phyloP scores from a whole-genome alignment of 2,113 vertebrate genomes.

The Scolopax mira region DNA sequence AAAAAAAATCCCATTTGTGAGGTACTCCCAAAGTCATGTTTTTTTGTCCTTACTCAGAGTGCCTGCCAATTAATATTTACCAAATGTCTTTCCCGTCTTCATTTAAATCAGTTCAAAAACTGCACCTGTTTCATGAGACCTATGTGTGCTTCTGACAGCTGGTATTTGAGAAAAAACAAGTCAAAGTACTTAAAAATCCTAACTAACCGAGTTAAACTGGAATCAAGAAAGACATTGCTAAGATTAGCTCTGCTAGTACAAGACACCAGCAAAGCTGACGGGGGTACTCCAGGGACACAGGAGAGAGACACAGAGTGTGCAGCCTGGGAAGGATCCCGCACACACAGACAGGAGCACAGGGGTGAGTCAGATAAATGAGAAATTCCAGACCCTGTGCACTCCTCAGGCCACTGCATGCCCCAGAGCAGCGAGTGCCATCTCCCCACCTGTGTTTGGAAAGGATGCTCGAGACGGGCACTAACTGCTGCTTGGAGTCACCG shows the following conservation, averaged over 20 bases:
- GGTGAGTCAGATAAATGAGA: neutral
- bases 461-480: neutral
- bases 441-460: neutral
- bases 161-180: constrained; percentile 10
- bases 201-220: neutral
- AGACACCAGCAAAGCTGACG: neutral
- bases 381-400: neutral
- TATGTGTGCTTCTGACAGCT: constrained; percentile 10
- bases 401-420: rapidly evolving
- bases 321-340: neutral
- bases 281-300: neutral
- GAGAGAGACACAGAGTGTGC: rapidly evolving
- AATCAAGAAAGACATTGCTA: neutral
- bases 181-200: neutral
- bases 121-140: constrained; percentile 38
- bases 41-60: neutral
- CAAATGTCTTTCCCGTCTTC: constrained; percentile 21
- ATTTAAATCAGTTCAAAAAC: constrained; percentile 30
- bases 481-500: rapidly evolving
- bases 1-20: neutral
- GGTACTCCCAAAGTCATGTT: neutral
- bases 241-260: neutral
- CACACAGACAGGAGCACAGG: rapidly evolving
- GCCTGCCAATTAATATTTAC: constrained; percentile 39
- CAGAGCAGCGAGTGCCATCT: neutral